phyloP scores from a whole-genome alignment of 2,113 vertebrate genomes.

The Etia nguti region DNA sequence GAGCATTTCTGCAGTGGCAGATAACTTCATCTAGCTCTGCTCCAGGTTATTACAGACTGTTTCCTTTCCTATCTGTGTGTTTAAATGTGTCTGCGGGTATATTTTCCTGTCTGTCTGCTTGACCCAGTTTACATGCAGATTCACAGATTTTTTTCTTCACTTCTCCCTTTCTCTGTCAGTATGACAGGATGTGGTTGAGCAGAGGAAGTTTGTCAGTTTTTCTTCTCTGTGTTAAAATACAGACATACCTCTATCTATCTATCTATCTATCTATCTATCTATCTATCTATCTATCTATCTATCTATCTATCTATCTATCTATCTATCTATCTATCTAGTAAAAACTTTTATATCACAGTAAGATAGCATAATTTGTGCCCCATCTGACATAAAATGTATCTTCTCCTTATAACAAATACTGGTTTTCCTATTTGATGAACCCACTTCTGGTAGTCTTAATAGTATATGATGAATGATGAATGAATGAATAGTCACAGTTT shows the following conservation, averaged over 20 bases:
- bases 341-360: background rate
- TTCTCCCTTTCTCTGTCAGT: slow-evolving; percentile 32
- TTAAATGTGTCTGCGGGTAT: background rate
- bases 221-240: background rate
- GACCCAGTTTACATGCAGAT: slow-evolving; percentile 46
- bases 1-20: background rate
- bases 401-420: background rate
- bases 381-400: background rate
- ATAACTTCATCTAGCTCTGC: background rate
- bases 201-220: slow-evolving; percentile 24
- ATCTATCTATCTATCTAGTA: background rate
- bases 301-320: fast-evolving
- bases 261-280: no score
- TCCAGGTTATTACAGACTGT: background rate
- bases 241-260: background rate
- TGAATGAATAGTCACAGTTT: background rate
- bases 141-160: slow-evolving; percentile 40
- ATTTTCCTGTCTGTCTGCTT: slow-evolving; percentile 18
- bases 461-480: no score
- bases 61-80: background rate
- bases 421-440: background rate
- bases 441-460: background rate
- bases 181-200: slow-evolving; percentile 53
- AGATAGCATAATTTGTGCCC: background rate
- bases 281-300: no score